Percentiles rank a stretch among this genome's conserved stretches.
Evolutionary conservation across 2,888 invertebrate genomes (phyloP).

Genomic region (Apamea monoglypha): DNA sequence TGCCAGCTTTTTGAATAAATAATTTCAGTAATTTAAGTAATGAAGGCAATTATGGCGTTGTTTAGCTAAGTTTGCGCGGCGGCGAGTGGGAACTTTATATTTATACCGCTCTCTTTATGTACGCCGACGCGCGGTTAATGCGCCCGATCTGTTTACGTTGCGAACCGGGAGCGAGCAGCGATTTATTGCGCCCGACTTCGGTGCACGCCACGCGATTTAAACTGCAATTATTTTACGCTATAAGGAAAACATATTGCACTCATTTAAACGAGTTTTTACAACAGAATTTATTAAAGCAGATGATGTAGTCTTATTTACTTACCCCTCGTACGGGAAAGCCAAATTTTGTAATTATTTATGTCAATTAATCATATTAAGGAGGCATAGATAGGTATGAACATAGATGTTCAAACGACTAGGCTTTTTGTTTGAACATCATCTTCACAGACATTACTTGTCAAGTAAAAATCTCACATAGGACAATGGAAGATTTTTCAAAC

Average conservation of each 20-base stretch:
- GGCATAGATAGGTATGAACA: background rate
- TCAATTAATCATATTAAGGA: slow-evolving; percentile 11
- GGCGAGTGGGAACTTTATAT: slow-evolving; percentile 90
- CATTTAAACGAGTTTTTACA: slow-evolving; percentile 81
- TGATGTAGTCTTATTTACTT: slow-evolving; percentile 47
- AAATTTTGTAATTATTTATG: slow-evolving; percentile 17
- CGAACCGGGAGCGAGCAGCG: slow-evolving; percentile 79
- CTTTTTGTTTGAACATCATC: no score
- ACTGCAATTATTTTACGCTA: slow-evolving; percentile 88
- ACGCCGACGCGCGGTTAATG: slow-evolving; percentile 90
- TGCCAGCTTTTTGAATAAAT: slow-evolving; percentile 91
- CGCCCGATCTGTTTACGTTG: slow-evolving; percentile 90
- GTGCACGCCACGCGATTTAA: slow-evolving; percentile 88
- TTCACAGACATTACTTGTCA: no score
- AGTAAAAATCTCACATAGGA: slow-evolving; percentile 5
- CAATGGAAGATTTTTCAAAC: slow-evolving; percentile 16
- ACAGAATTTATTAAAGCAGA: slow-evolving; percentile 69
- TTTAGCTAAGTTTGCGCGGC: slow-evolving; percentile 91
- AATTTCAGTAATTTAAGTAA: slow-evolving; percentile 91
- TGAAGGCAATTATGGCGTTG: slow-evolving; percentile 91
- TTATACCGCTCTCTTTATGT: slow-evolving; percentile 90
- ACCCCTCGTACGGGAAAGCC: slow-evolving; percentile 13
- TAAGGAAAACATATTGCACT: slow-evolving; percentile 86
- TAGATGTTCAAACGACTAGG: background rate
- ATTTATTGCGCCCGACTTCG: slow-evolving; percentile 87